Conservation (phyloP, 1,140 invertebrate genomes). For the Musca domestica region DNA sequence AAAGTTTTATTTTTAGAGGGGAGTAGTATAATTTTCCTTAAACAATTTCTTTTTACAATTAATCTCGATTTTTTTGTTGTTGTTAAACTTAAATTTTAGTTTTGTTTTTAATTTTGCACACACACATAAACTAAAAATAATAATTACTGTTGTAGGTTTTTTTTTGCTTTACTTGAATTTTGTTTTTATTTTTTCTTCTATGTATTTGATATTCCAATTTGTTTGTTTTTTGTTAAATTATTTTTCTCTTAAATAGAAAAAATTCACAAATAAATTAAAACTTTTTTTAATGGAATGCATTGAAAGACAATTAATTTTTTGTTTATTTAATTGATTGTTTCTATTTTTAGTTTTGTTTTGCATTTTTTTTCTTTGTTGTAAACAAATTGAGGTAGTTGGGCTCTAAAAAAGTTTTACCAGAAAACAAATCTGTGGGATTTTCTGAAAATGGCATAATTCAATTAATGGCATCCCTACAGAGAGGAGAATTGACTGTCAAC, state of each 20-base stretch:
- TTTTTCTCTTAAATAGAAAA: slow-evolving; percentile 1
- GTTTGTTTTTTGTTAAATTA: not conserved
- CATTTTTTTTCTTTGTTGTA: not conserved
- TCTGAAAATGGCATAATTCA: too few relatives aligned
- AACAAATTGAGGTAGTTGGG: slow-evolving; percentile 21
- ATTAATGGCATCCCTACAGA: too few relatives aligned
- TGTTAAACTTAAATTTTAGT: slow-evolving; percentile 8
- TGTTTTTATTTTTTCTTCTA: not conserved
- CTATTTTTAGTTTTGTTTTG: slow-evolving; percentile 6
- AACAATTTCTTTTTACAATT: slow-evolving; percentile 29
- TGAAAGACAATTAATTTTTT: slow-evolving; percentile 28
- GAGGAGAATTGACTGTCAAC: too few relatives aligned
- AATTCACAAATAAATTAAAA: slow-evolving; percentile 19
- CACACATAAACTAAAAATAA: slow-evolving; percentile 24
- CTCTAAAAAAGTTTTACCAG: not conserved
- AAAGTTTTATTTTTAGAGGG: slow-evolving; percentile 8
- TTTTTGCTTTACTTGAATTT: too few relatives aligned
- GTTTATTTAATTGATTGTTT: not conserved
- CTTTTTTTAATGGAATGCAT: slow-evolving; percentile 37
- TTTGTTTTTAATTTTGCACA: not conserved
- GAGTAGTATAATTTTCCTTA: slow-evolving; percentile 19
- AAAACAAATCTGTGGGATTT: too few relatives aligned
- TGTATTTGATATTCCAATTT: not conserved
- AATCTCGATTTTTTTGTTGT: slow-evolving; percentile 9
- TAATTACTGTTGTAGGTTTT: slow-evolving; percentile 27